These are phyloP conservation scores for Muscicapa adusta DNA, from an alignment of 2,113 vertebrate species.

Conservation along the genomic window DNA sequence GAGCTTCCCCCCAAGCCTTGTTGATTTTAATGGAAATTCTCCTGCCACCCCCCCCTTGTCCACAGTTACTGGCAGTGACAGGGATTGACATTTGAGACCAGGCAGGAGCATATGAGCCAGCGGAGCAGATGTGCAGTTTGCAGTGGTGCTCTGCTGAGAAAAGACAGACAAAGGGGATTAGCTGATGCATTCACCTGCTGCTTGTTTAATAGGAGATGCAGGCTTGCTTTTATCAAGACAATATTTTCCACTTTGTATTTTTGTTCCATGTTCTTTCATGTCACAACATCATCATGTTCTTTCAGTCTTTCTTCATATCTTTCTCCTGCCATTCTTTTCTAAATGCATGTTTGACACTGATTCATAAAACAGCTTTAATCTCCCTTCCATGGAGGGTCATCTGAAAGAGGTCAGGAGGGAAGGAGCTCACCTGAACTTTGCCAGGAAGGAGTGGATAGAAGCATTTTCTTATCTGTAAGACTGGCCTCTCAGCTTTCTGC, in stretches of 20 bases:
- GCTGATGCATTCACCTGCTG: neutral
- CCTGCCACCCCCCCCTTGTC: neutral
- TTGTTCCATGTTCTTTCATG: neutral
- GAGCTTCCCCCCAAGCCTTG: neutral
- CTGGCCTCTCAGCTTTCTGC: neutral
- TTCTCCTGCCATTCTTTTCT: neutral
- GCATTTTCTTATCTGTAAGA: slow-evolving; percentile 29
- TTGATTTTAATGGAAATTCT: neutral
- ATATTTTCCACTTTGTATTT: neutral
- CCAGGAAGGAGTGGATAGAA: neutral
- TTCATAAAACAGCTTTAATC: neutral
- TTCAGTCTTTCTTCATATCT: neutral
- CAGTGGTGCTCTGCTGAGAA: neutral
- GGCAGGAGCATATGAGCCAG: neutral
- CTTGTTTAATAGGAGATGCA: neutral
- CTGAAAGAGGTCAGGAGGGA: neutral
- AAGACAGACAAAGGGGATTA: neutral
- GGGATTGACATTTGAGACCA: neutral
- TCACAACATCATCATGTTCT: neutral
- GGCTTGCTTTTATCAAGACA: neutral
- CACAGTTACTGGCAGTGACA: neutral
- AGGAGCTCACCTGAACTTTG: neutral
- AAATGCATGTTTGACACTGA: neutral
- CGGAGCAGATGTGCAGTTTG: neutral
- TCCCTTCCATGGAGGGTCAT: neutral